Evolutionary conservation across 2,797 vertebrate species (phyloP).

Genomic region (Eremophila alpestris): DNA sequence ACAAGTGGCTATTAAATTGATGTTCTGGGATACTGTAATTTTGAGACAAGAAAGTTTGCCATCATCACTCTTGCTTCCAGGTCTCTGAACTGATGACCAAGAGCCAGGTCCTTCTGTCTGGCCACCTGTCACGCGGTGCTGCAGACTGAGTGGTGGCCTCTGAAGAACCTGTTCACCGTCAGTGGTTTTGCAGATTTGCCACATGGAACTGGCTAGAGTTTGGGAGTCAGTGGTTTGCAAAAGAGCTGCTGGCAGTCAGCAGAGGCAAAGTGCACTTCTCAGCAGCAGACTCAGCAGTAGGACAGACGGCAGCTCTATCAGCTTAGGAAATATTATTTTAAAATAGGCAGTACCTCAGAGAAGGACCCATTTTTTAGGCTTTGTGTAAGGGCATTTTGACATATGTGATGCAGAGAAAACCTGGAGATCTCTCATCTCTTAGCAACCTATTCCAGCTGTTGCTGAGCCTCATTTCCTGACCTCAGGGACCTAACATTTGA

Average conservation of each 20-base stretch:
- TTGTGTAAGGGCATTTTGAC: background rate
- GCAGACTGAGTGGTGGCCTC: background rate
- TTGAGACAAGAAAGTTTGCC: background rate
- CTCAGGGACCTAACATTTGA: background rate
- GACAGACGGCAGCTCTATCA: background rate
- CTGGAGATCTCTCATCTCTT: background rate
- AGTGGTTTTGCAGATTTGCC: background rate
- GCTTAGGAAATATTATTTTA: background rate
- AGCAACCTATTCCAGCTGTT: background rate
- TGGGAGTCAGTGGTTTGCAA: background rate
- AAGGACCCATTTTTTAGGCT: background rate
- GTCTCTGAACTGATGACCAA: background rate
- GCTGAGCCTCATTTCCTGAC: background rate
- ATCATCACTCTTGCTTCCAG: background rate
- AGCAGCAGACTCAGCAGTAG: background rate
- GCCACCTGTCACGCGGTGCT: conserved; percentile 1
- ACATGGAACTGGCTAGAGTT: background rate
- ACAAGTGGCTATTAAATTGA: background rate
- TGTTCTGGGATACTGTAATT: background rate
- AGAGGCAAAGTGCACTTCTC: background rate
- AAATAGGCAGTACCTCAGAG: background rate
- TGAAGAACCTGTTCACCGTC: background rate
- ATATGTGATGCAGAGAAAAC: background rate
- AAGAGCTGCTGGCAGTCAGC: background rate
- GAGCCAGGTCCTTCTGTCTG: conserved; percentile 36